phyloP scores from a whole-genome alignment of 2,113 vertebrate species.

The Eclectus roratus region DNA sequence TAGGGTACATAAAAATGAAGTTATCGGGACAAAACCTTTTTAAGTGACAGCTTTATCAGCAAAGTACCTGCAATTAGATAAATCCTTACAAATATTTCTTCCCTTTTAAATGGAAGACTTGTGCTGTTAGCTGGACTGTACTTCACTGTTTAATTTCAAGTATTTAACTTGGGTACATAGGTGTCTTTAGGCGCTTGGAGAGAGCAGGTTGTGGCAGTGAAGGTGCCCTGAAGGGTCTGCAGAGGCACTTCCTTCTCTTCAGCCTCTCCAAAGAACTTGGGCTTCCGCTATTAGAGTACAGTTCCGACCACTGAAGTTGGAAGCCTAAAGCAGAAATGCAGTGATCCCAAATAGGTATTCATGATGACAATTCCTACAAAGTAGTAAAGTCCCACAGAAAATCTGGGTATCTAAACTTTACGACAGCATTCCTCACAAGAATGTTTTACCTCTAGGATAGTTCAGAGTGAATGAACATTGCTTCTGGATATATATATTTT shows the following conservation, averaged over 20 bases:
- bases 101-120: not conserved
- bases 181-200: not conserved
- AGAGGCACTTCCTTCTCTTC: not conserved
- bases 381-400: not conserved
- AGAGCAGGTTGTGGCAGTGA: not conserved
- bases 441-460: not conserved
- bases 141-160: not conserved
- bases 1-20: not conserved
- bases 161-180: not conserved
- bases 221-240: not conserved
- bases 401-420: not conserved
- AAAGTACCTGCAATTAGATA: not conserved
- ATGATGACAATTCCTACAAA: not conserved
- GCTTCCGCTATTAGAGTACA: not conserved
- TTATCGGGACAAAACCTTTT: not conserved
- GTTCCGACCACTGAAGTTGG: not conserved
- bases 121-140: not conserved
- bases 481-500: slow-evolving; percentile 14
- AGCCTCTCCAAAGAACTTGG: not conserved
- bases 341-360: not conserved
- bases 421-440: not conserved
- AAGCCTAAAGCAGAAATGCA: not conserved
- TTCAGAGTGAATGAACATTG: not conserved
- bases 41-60: not conserved
- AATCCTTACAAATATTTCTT: not conserved